phyloP scores from a whole-genome alignment of 2,113 vertebrate genomes.

The Amphiprion percula region DNA sequence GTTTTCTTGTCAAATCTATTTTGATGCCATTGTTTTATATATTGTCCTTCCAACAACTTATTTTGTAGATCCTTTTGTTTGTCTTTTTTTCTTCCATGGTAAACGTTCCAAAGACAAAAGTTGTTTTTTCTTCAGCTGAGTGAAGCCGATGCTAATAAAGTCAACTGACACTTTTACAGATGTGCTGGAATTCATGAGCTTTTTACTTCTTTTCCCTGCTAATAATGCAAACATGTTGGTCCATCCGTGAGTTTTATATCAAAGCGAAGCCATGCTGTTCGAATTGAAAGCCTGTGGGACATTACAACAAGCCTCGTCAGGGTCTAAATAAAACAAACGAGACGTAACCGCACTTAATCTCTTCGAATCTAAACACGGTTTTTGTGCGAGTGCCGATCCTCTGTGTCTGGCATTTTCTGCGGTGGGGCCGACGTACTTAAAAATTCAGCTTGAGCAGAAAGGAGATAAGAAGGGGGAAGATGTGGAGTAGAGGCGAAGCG shows the following conservation, averaged over 20 bases:
- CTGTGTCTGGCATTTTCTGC: slow-evolving; percentile 30
- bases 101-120: slow-evolving; percentile 85
- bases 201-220: background rate
- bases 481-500: slow-evolving; percentile 43
- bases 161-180: slow-evolving; percentile 79
- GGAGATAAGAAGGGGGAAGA: slow-evolving; percentile 42
- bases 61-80: slow-evolving; percentile 77
- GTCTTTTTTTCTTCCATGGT: slow-evolving; percentile 72
- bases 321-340: slow-evolving; percentile 48
- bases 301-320: slow-evolving; percentile 37
- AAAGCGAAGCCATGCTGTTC: slow-evolving; percentile 9
- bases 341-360: slow-evolving; percentile 41
- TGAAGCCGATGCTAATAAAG: slow-evolving; percentile 85
- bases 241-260: slow-evolving; percentile 23
- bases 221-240: background rate
- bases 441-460: slow-evolving; percentile 10
- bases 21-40: slow-evolving; percentile 82
- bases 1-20: slow-evolving; percentile 72
- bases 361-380: slow-evolving; percentile 42
- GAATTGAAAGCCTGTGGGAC: slow-evolving; percentile 19
- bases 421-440: slow-evolving; percentile 12
- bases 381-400: slow-evolving; percentile 27
- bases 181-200: slow-evolving; percentile 34
- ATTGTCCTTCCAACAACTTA: slow-evolving; percentile 78
- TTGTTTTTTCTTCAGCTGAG: slow-evolving; percentile 85